phyloP scores from a whole-genome alignment of 2,113 vertebrate genomes.

The Dromaius novaehollandiae region DNA sequence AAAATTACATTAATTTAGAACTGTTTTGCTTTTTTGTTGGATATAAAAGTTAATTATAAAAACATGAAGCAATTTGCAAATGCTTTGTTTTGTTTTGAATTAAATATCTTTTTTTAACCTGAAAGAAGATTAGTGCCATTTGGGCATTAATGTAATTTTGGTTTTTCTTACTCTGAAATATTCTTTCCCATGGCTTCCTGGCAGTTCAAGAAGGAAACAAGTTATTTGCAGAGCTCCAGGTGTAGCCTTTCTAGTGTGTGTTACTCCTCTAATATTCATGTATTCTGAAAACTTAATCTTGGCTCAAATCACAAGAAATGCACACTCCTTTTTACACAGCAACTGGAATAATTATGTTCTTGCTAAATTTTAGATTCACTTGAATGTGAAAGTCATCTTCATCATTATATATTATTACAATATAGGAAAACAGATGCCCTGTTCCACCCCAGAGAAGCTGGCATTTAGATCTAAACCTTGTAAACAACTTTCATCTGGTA shows the following conservation, averaged over 20 bases:
- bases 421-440: not conserved
- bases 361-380: not conserved
- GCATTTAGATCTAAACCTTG: not conserved
- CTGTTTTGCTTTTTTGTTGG: not conserved
- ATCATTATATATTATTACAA: not conserved
- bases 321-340: rapidly evolving
- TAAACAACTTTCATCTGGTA: not conserved
- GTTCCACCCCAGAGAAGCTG: not conserved
- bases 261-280: not conserved
- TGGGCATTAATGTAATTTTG: not conserved
- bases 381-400: not conserved
- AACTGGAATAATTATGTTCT: not conserved
- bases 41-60: not conserved
- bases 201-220: not conserved
- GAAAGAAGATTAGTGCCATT: not conserved
- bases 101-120: not conserved
- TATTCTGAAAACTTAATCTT: not conserved
- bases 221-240: not conserved
- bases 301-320: not conserved
- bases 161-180: not conserved
- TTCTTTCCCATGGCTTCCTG: not conserved
- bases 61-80: not conserved
- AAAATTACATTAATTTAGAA: not conserved
- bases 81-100: not conserved
- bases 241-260: not conserved